Evolutionary conservation across 1,140 invertebrate genomes (phyloP).

Genomic region (Cepaea nemoralis): DNA sequence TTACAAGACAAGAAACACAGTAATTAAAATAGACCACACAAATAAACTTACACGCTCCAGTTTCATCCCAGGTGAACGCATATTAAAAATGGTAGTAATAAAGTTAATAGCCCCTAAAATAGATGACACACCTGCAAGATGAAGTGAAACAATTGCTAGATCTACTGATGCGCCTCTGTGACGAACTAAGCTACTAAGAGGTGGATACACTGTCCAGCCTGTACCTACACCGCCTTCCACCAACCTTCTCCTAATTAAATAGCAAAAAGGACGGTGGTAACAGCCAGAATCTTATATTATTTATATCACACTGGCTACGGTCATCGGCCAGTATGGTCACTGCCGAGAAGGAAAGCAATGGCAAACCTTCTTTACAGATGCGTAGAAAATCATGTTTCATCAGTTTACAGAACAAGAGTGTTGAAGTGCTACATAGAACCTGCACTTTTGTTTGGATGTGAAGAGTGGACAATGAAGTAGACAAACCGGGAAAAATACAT

Average conservation of each 20-base stretch:
- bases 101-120: constrained; percentile 81
- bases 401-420: no score
- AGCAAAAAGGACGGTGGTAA: constrained; percentile 77
- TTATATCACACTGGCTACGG: no score
- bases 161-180: constrained; percentile 77
- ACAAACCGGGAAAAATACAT: no score
- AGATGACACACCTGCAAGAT: constrained; percentile 79
- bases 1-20: constrained; percentile 79
- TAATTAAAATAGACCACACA: constrained; percentile 80
- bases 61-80: constrained; percentile 67
- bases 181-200: constrained; percentile 75
- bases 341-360: no score
- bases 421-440: no score
- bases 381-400: no score
- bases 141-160: constrained; percentile 79
- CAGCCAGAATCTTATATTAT: constrained; percentile 85
- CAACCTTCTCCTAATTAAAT: constrained; percentile 75
- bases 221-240: constrained; percentile 77
- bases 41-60: constrained; percentile 75
- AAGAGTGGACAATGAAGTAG: no score
- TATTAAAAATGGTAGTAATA: constrained; percentile 73
- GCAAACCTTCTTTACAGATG: no score
- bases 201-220: constrained; percentile 80
- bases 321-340: no score
- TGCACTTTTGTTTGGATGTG: no score